These are phyloP conservation scores for Coelopa frigida DNA, from an alignment of 1,140 invertebrate species.

Conservation along the genomic window DNA sequence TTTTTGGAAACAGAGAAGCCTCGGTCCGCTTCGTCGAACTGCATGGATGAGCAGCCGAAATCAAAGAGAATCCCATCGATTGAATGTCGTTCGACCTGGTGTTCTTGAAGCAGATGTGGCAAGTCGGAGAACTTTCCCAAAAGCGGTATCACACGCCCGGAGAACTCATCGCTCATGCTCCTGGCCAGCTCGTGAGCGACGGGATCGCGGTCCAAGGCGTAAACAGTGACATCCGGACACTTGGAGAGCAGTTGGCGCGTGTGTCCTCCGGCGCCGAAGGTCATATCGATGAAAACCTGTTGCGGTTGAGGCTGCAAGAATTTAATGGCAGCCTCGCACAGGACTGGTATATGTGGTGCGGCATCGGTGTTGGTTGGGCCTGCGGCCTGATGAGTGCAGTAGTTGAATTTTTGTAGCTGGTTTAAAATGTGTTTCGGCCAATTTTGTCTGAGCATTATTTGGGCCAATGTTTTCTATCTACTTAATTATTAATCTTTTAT, in stretches of 20 bases:
- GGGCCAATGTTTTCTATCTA: neutral
- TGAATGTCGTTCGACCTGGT: slow-evolving; percentile 54
- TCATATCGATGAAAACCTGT: slow-evolving; percentile 75
- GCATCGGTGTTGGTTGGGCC: slow-evolving; percentile 8
- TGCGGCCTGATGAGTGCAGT: slow-evolving; percentile 22
- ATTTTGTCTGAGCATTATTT: slow-evolving; percentile 2
- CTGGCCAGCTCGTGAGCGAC: slow-evolving; percentile 61
- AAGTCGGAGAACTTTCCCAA: slow-evolving; percentile 84
- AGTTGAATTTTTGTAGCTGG: slow-evolving; percentile 13
- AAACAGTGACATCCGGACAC: slow-evolving; percentile 57
- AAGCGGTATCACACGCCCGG: slow-evolving; percentile 64
- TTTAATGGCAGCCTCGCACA: slow-evolving; percentile 61
- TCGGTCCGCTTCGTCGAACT: slow-evolving; percentile 71
- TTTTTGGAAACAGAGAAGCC: slow-evolving; percentile 81
- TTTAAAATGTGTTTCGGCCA: slow-evolving; percentile 4
- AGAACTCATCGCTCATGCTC: slow-evolving; percentile 57
- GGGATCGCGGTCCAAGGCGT: slow-evolving; percentile 86
- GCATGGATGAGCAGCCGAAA: slow-evolving; percentile 94
- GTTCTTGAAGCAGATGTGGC: slow-evolving; percentile 55
- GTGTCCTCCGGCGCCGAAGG: slow-evolving; percentile 92
- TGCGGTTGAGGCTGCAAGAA: slow-evolving; percentile 56
- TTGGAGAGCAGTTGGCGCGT: slow-evolving; percentile 55
- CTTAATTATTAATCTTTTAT: slow-evolving; percentile 1
- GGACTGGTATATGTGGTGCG: slow-evolving; percentile 59
- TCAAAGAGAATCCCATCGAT: slow-evolving; percentile 89